phyloP scores from a whole-genome alignment of 2,888 invertebrate genomes.

The Xylocampa areola region DNA sequence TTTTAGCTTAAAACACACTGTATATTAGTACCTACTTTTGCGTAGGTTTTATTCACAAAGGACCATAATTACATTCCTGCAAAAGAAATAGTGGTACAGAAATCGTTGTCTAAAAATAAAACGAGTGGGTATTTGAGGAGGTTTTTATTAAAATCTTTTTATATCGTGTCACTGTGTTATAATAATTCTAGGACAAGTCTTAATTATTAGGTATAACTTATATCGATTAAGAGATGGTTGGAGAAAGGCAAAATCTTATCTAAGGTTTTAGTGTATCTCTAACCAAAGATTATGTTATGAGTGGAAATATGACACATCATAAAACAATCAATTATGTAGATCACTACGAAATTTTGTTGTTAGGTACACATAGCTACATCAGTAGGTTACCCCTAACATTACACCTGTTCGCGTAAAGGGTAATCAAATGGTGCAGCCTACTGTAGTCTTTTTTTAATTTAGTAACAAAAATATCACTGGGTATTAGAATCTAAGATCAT shows the following conservation, averaged over 20 bases:
- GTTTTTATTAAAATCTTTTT: conserved; percentile 58
- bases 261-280: conserved; percentile 1
- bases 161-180: conserved; percentile 45
- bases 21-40: neutral
- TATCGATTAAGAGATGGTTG: conserved; percentile 23
- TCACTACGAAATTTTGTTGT: too few species aligned
- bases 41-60: conserved; percentile 6
- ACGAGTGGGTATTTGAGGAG: conserved; percentile 42
- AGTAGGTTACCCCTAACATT: too few species aligned
- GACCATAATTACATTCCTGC: conserved; percentile 22
- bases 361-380: too few species aligned
- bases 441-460: too few species aligned
- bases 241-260: conserved; percentile 10
- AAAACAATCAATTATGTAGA: too few species aligned
- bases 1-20: conserved; percentile 3
- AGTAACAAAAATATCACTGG: too few species aligned
- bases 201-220: conserved; percentile 48
- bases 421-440: too few species aligned
- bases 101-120: conserved; percentile 44
- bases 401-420: too few species aligned
- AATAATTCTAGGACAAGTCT: conserved; percentile 46
- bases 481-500: too few species aligned
- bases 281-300: too few species aligned
- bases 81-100: conserved; percentile 3
- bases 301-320: too few species aligned